A percentile compares a stretch with the other conserved stretches of the same genome.
These are phyloP conservation scores for Zoanthus gigantus DNA, from an alignment of 92 coral and sea anemone genomes.

Conservation along the genomic window DNA sequence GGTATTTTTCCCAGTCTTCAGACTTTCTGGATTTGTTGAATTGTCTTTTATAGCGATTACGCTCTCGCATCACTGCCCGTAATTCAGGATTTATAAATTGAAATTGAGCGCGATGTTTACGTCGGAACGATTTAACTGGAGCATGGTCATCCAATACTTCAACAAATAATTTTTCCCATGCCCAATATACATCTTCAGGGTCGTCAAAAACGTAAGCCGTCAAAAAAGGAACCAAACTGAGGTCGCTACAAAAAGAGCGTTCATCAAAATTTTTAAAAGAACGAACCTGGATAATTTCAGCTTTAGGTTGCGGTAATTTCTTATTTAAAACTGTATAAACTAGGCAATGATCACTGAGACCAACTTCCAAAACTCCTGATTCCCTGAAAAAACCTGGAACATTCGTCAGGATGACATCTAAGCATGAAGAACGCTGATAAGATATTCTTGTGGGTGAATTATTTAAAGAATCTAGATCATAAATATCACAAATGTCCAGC, in stretches of 20 bases:
- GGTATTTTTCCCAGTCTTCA: slow-evolving; percentile 36
- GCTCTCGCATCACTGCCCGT: slow-evolving; percentile 17
- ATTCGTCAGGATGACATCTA: slow-evolving; percentile 45
- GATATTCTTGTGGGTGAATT: slow-evolving; percentile 57
- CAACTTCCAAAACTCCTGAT: slow-evolving; percentile 45
- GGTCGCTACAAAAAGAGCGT: slow-evolving; percentile 12
- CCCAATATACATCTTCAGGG: slow-evolving; percentile 19
- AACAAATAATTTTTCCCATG: slow-evolving; percentile 27
- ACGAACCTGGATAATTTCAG: slow-evolving; percentile 5
- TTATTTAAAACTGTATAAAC: slow-evolving; percentile 42
- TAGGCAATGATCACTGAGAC: slow-evolving; percentile 53
- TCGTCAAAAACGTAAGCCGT: slow-evolving; percentile 24
- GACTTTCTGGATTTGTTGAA: slow-evolving; percentile 50
- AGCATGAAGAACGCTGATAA: slow-evolving; percentile 38
- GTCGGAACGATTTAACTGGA: slow-evolving; percentile 1
- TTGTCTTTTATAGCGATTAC: slow-evolving; percentile 47
- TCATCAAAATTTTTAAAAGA: slow-evolving; percentile 37
- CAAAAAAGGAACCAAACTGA: slow-evolving; percentile 10
- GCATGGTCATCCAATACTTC: slow-evolving; percentile 40
- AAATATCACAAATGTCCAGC: slow-evolving; percentile 58
- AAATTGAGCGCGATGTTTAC: not conserved
- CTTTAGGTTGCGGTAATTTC: slow-evolving; percentile 2
- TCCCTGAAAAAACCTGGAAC: slow-evolving; percentile 43
- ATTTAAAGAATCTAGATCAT: slow-evolving; percentile 52
- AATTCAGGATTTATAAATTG: slow-evolving; percentile 48